A percentile compares a stretch with the other conserved stretches of the same genome.
Evolutionary conservation across 2,888 invertebrate genomes (phyloP).

Genomic region (Papilio protenor): DNA sequence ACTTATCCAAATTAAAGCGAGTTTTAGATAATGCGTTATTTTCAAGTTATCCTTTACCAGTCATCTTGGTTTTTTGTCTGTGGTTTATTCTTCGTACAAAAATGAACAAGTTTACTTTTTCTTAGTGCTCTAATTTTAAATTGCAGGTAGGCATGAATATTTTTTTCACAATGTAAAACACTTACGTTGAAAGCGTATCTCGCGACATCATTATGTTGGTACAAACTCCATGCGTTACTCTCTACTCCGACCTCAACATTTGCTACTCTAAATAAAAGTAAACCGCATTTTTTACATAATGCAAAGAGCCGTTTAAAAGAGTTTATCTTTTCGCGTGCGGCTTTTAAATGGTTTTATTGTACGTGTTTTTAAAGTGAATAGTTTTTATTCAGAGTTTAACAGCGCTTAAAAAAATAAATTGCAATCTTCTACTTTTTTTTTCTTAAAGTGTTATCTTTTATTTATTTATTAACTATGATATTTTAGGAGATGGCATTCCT

Average conservation of each 20-base stretch:
- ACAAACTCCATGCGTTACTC: background rate
- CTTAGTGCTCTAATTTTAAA: background rate
- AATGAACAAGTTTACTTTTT: background rate
- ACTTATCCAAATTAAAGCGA: background rate
- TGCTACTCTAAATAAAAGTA: slow-evolving; percentile 21
- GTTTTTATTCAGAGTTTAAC: slow-evolving; percentile 5
- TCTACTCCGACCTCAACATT: background rate
- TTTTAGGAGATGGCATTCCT: slow-evolving; percentile 30
- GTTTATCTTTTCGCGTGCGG: slow-evolving; percentile 9
- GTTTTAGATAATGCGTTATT: background rate
- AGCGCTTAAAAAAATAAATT: background rate
- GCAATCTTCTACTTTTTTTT: background rate
- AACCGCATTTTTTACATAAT: slow-evolving; percentile 30
- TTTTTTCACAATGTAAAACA: slow-evolving; percentile 16
- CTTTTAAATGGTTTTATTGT: slow-evolving; percentile 10
- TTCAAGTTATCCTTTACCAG: background rate
- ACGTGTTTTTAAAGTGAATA: slow-evolving; percentile 11
- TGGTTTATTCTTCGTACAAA: background rate
- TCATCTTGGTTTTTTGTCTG: background rate
- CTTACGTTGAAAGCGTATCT: slow-evolving; percentile 5
- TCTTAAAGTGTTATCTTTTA: background rate
- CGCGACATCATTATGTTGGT: slow-evolving; percentile 9
- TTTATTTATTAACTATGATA: background rate
- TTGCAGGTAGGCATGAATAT: background rate
- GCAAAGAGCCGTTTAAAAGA: slow-evolving; percentile 34